Conservation (phyloP, 2,113 vertebrate species). For the Merops nubicus region DNA sequence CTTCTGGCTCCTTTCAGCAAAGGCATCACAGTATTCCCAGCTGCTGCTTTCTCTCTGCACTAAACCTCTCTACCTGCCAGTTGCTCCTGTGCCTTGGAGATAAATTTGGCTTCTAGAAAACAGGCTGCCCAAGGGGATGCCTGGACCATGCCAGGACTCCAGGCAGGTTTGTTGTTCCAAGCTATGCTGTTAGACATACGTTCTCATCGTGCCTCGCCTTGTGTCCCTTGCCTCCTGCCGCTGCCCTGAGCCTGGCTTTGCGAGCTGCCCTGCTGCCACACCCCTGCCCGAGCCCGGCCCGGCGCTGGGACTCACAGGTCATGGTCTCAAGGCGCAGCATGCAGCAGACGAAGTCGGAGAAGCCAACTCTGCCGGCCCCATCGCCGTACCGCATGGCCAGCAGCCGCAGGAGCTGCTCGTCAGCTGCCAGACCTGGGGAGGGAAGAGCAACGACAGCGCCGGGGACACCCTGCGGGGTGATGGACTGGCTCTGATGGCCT, state of each 20-base stretch:
- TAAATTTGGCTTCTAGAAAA: background rate
- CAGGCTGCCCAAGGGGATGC: background rate
- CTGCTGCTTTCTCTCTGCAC: background rate
- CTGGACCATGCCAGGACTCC: background rate
- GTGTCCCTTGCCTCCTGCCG: fast-evolving
- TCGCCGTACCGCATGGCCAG: constrained; percentile 63
- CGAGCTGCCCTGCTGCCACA: background rate
- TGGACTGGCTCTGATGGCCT: fast-evolving
- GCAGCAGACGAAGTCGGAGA: constrained; percentile 71
- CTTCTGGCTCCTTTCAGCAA: background rate
- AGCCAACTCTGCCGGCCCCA: background rate
- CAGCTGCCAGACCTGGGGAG: background rate
- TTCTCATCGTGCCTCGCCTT: fast-evolving
- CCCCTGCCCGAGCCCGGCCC: background rate
- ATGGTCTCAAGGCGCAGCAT: constrained; percentile 75
- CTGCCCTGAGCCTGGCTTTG: background rate
- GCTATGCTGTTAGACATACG: fast-evolving
- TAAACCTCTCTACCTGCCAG: background rate
- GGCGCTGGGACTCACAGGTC: constrained; percentile 60
- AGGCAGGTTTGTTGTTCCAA: background rate
- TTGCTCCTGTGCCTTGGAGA: background rate
- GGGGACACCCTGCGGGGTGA: fast-evolving
- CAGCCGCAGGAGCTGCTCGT: constrained; percentile 32
- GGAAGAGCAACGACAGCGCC: background rate
- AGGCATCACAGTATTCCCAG: background rate